Evolutionary conservation across 2,113 vertebrate species (phyloP).

Genomic region (Osmerus mordax): DNA sequence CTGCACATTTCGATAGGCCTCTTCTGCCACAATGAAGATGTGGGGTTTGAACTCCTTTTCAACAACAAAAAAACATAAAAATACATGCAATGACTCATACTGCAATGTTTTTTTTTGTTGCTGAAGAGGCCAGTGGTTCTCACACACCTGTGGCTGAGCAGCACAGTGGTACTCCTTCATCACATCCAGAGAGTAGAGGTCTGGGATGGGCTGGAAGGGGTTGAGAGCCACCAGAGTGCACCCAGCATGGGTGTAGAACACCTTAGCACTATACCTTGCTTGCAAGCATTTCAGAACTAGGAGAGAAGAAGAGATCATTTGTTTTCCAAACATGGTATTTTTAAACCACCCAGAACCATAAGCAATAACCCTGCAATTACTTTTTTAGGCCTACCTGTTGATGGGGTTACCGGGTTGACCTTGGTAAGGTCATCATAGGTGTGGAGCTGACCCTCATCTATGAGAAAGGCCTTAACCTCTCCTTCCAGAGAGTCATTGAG

Average conservation of each 20-base stretch:
- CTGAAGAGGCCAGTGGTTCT: not conserved
- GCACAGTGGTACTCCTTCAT: constrained; percentile 88
- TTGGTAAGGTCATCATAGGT: constrained; percentile 92
- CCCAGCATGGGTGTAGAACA: constrained; percentile 94
- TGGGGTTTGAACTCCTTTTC: constrained; percentile 89
- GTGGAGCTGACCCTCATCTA: constrained; percentile 78
- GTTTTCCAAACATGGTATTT: not conserved
- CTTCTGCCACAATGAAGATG: constrained; percentile 90
- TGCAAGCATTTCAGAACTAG: constrained; percentile 93
- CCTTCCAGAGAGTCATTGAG: constrained; percentile 71
- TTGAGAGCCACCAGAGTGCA: constrained; percentile 95
- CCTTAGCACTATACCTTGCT: constrained; percentile 79
- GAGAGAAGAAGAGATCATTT: constrained; percentile 28
- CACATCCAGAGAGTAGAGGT: constrained; percentile 83
- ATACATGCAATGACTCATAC: not conserved
- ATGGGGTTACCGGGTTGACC: constrained; percentile 90
- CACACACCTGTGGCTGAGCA: constrained; percentile 82
- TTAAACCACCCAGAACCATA: not conserved
- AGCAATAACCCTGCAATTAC: not conserved
- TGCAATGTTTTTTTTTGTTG: not conserved
- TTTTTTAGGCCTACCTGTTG: constrained; percentile 75
- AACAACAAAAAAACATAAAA: not conserved
- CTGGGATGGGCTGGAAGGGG: constrained; percentile 84
- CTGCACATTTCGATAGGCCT: constrained; percentile 89
- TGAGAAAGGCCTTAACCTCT: constrained; percentile 81